phyloP scores from a whole-genome alignment of 1,140 invertebrate genomes.

The Cotesia vestalis region DNA sequence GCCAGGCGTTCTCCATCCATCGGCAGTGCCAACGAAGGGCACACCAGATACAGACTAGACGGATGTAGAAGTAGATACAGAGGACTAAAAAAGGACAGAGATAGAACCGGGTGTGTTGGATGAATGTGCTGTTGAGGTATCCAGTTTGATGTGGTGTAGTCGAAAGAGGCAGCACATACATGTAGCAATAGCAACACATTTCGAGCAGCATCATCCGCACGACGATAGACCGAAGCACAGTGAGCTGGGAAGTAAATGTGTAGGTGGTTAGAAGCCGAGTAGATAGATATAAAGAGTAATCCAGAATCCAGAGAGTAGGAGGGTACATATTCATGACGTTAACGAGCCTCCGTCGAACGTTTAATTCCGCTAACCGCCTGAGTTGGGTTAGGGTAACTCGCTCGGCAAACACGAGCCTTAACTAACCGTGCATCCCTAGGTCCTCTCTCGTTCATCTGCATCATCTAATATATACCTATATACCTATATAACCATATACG shows the following conservation, averaged over 20 bases:
- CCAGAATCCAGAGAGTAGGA: constrained; percentile 52
- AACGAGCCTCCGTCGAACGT: constrained; percentile 67
- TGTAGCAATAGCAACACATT: neutral
- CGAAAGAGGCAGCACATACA: neutral
- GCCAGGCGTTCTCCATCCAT: constrained; percentile 40
- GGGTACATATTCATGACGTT: constrained; percentile 69
- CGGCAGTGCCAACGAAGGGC: constrained; percentile 8
- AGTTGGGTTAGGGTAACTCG: constrained; percentile 66
- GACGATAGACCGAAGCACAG: neutral
- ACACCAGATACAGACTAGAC: too few species aligned
- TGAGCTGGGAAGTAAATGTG: constrained; percentile 34
- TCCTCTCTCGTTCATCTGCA: constrained; percentile 26
- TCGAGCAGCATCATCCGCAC: neutral
- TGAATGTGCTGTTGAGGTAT: constrained; percentile 13
- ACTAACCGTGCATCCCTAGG: constrained; percentile 64
- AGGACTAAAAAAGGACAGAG: neutral
- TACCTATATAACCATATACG: too few species aligned
- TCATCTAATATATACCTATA: constrained; percentile 12
- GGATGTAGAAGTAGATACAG: constrained; percentile 33
- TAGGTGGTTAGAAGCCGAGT: constrained; percentile 33
- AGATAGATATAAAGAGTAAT: neutral
- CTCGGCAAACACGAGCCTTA: constrained; percentile 66
- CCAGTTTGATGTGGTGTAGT: constrained; percentile 10
- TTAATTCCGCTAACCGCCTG: constrained; percentile 67
- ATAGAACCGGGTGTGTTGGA: neutral